A percentile compares a stretch with the other conserved stretches of the same genome.
Evolutionary conservation across 2,113 vertebrate species (phyloP).

Genomic region (Oostethus manadensis): DNA sequence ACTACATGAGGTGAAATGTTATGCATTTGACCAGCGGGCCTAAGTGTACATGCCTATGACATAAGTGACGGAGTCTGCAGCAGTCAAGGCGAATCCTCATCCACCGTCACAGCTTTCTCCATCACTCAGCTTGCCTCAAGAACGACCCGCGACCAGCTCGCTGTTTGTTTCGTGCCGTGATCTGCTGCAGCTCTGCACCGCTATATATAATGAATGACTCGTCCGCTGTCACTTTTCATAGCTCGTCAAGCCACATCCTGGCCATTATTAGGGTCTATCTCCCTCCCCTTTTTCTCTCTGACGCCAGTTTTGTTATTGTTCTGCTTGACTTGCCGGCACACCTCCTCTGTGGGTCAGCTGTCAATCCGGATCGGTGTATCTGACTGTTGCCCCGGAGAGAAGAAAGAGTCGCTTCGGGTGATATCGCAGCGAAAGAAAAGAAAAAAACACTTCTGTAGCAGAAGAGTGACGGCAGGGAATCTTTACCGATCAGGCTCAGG

Average conservation of each 20-base stretch:
- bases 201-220: constrained; percentile 80
- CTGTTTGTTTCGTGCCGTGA: constrained; percentile 75
- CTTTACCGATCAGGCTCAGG: constrained; percentile 34
- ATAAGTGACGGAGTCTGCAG: constrained; percentile 15
- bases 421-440: constrained; percentile 13
- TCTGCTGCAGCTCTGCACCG: constrained; percentile 62
- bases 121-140: constrained; percentile 37
- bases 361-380: constrained; percentile 50
- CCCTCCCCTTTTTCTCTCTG: constrained; percentile 57
- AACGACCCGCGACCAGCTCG: constrained; percentile 69
- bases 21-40: too few relatives aligned
- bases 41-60: too few relatives aligned
- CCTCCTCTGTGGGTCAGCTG: constrained; percentile 57
- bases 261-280: constrained; percentile 74
- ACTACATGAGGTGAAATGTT: too few relatives aligned
- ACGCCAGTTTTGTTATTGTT: constrained; percentile 70
- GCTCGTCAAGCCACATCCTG: constrained; percentile 64
- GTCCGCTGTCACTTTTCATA: constrained; percentile 78
- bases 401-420: constrained; percentile 38
- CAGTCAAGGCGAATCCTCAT: constrained; percentile 39
- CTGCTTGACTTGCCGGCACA: constrained; percentile 62
- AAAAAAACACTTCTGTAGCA: not conserved
- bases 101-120: constrained; percentile 41
- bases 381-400: constrained; percentile 51
- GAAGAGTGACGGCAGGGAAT: constrained; percentile 27